Base-by-base conservation (phyloP, 2,888 invertebrate species). In the Pheosia tremula region DNA sequence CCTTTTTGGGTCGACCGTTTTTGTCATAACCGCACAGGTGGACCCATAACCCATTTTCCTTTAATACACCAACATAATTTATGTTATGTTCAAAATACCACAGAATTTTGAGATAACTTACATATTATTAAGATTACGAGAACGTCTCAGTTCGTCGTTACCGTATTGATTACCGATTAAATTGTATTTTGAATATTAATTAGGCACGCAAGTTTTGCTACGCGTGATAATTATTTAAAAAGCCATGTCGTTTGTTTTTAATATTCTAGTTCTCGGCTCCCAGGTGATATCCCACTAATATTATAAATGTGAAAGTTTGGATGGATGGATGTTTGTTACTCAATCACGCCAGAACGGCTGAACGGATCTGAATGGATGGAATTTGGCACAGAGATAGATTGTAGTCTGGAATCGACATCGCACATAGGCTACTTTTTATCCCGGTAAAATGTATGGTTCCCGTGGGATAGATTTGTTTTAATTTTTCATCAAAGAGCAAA, bases 161-260 rank as follows among this genome's bases (percentile, higher is more conserved):
- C 58, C 57, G 68, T 70, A 74, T 77, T 65, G 77, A 71, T 69
- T 71, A 73, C 67, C 67, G 67, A 75, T 71, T 69, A 69, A 69
- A 77, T 66, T 68, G 47, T 68, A 68, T 75, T 24, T 76, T 75
- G 75, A 76, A 77, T 77, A 73, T 77, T 76, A 76, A 77, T 77
- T 75, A 68, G 71, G 36, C 6, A 36, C 4, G 43, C 43, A 41
- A 7, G 41, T 71, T 77, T 75, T 64, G 71, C 64, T 67, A 74
- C 66, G 71, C 71, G 74, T 74, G 77, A 73, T 73, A 64, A 65
- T 67, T 71, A 70, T 66, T 76, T 66, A 76, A 74, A 58, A 63
- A 59, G 1, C 43, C 3, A 45, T 45, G 10, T 45, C 8, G 10
- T 45, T 9, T 9, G 8, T 9, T 45, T 45, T 9, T 45, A 45